Conservation (phyloP, 2,113 vertebrate genomes). For the Conger conger region DNA sequence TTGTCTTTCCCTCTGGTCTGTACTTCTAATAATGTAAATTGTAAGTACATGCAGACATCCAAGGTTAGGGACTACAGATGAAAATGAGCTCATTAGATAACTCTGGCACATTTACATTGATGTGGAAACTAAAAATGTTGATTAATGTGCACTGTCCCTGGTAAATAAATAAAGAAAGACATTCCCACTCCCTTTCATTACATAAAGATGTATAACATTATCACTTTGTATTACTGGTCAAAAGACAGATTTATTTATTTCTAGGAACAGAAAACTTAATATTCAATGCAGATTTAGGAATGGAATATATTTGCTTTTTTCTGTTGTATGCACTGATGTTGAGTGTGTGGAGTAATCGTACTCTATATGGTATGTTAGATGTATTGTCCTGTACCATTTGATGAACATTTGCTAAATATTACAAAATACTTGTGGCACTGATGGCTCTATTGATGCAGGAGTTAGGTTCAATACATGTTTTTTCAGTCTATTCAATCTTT, state of each 20-base stretch:
- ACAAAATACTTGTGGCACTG: background rate
- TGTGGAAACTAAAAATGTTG: no score
- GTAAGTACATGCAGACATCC: no score
- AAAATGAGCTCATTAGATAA: no score
- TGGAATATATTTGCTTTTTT: background rate
- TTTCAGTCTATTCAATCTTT: no score
- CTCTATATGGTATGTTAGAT: background rate
- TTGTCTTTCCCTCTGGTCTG: background rate
- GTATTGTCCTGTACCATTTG: background rate
- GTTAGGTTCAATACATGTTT: no score
- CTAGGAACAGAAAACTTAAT: no score
- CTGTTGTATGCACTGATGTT: background rate
- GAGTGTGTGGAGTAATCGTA: background rate
- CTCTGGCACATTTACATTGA: no score
- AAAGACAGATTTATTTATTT: background rate
- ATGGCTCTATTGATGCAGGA: no score
- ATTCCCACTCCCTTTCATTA: background rate
- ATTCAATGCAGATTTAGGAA: no score
- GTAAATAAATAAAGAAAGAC: no score
- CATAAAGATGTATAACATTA: background rate
- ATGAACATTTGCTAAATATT: background rate
- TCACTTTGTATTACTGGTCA: background rate
- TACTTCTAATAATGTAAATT: background rate
- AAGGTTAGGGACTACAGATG: no score
- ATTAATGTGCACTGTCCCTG: no score